A percentile compares a stretch with the other conserved stretches of the same genome.
Conservation (phyloP, 1,140 invertebrate species). For the Pachypeltis micranthus region DNA sequence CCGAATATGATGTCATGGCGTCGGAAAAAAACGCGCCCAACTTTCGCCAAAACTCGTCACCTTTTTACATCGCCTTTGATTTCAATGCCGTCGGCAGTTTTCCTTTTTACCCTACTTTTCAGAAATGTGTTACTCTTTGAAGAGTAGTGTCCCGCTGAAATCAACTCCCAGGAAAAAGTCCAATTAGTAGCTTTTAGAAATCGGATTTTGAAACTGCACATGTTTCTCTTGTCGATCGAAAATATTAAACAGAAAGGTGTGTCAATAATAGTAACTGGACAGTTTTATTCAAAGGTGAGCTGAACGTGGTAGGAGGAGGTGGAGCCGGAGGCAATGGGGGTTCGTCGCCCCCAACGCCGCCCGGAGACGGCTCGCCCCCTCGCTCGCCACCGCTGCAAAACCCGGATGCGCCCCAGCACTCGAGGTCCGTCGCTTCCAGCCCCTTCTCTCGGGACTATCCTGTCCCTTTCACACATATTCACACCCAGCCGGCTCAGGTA, state of each 20-base stretch:
- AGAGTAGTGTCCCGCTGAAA: too few relatives aligned
- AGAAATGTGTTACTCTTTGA: too few relatives aligned
- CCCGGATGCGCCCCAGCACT: conserved; percentile 28
- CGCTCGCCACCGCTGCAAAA: conserved; percentile 34
- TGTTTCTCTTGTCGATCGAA: conserved; percentile 10
- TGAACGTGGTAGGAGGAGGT: conserved; percentile 29
- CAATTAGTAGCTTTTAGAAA: too few relatives aligned
- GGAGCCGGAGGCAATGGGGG: conserved; percentile 29
- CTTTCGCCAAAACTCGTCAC: too few relatives aligned
- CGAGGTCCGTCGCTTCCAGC: conserved; percentile 39
- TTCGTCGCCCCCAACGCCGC: conserved; percentile 40
- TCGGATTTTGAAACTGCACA: too few relatives aligned
- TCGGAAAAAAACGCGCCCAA: too few relatives aligned
- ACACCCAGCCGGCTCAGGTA: conserved; percentile 80
- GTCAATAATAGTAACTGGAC: conserved; percentile 6
- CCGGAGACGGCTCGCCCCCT: conserved; percentile 35
- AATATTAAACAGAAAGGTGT: conserved; percentile 10
- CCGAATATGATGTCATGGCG: too few relatives aligned
- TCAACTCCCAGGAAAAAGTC: too few relatives aligned
- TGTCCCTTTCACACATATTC: conserved; percentile 70
- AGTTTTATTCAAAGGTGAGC: conserved; percentile 34
- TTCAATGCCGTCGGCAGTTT: too few relatives aligned
- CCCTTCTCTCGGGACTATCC: conserved; percentile 54
- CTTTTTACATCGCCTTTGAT: too few relatives aligned
- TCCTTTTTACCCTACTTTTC: too few relatives aligned